Evolutionary conservation across 1,140 invertebrate species (phyloP).

Genomic region (Lucilia cuprina): DNA sequence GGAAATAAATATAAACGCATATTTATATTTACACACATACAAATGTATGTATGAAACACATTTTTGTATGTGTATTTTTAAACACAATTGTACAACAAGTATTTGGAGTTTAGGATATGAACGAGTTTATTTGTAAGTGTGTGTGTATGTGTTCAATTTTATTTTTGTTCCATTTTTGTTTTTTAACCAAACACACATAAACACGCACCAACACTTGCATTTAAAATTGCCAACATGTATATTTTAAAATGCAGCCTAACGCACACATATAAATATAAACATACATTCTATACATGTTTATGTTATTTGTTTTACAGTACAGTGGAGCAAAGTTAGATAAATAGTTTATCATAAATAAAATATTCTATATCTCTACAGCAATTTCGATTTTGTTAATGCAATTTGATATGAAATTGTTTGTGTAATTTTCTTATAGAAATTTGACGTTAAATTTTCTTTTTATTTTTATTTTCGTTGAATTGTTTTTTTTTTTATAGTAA

Average conservation of each 20-base stretch:
- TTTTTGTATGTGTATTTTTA: background rate
- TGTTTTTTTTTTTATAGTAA: too few species aligned
- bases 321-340: background rate
- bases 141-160: background rate
- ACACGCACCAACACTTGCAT: slow-evolving; percentile 15
- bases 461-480: too few species aligned
- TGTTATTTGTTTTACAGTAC: background rate
- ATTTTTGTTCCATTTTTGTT: slow-evolving; percentile 29
- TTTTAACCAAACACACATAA: slow-evolving; percentile 22
- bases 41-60: background rate
- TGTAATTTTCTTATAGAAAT: too few species aligned
- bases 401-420: too few species aligned
- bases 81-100: background rate
- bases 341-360: too few species aligned
- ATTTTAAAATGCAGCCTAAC: background rate
- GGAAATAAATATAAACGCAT: background rate
- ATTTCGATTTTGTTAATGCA: too few species aligned
- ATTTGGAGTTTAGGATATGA: slow-evolving; percentile 32
- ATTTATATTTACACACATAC: background rate
- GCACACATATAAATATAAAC: background rate
- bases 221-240: background rate
- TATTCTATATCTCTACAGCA: too few species aligned
- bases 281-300: background rate
- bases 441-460: too few species aligned
- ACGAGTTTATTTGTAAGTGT: background rate